Evolutionary conservation across 2,797 vertebrate genomes (phyloP).

Genomic region (Menidia menidia): DNA sequence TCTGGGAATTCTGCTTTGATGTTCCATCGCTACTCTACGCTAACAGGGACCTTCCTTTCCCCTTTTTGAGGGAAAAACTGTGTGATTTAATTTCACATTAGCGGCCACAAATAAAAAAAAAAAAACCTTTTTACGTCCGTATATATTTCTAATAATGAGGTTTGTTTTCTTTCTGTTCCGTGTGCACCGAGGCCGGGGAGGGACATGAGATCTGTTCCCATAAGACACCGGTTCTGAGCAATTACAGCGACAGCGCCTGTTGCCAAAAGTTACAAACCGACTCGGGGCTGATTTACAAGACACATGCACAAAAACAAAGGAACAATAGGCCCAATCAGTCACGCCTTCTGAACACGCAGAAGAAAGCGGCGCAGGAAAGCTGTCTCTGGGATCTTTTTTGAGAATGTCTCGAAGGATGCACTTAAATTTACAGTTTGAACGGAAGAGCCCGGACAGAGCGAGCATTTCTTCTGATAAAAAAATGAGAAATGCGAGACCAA

Average conservation of each 20-base stretch:
- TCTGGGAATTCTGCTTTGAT: not conserved
- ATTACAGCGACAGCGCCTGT: not conserved
- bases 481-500: not conserved
- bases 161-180: not conserved
- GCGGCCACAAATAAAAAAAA: not conserved
- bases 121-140: too few relatives aligned
- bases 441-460: constrained; percentile 8
- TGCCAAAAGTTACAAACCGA: not conserved
- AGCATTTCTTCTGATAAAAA: constrained; percentile 1
- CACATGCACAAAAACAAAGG: constrained; percentile 5
- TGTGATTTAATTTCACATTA: constrained; percentile 1
- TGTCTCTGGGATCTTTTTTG: not conserved
- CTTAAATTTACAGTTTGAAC: not conserved
- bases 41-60: not conserved
- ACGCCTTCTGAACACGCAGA: not conserved
- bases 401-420: not conserved
- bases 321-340: not conserved
- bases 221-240: not conserved
- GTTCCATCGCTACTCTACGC: constrained; percentile 2
- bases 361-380: not conserved
- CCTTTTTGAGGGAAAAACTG: not conserved
- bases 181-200: not conserved
- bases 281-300: not conserved
- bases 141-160: not conserved
- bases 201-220: not conserved